Percentiles rank a stretch among this genome's conserved stretches.
Evolutionary conservation across 2,888 invertebrate species (phyloP).

Genomic region (Cosmia trapezina): DNA sequence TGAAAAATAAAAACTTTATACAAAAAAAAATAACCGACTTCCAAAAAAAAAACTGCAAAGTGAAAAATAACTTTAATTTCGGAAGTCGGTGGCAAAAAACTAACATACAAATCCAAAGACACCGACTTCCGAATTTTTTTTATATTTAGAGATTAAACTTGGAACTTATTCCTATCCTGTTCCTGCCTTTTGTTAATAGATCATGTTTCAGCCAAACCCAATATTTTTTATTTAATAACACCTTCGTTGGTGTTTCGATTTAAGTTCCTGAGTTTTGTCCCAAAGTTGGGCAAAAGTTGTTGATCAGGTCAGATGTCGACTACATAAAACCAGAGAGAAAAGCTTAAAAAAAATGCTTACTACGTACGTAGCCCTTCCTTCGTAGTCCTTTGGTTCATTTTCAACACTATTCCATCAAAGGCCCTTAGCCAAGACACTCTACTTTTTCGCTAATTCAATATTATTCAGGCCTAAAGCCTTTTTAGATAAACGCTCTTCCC

Average conservation of each 20-base stretch:
- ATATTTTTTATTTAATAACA: background rate
- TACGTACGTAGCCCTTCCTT: no score
- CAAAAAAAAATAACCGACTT: no score
- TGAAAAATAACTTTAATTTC: no score
- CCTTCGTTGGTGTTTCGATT: background rate
- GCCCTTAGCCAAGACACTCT: background rate
- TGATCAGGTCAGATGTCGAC: no score
- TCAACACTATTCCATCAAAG: background rate
- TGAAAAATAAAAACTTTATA: no score
- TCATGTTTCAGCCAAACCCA: background rate
- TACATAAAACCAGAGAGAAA: background rate
- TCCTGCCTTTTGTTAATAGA: background rate
- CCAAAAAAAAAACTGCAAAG: no score
- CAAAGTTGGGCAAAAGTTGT: background rate
- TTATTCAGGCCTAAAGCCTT: background rate
- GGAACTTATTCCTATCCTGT: no score
- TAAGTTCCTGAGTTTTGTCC: fast-evolving
- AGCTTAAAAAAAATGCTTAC: background rate
- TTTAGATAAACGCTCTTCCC: background rate
- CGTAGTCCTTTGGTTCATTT: background rate
- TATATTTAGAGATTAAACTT: no score
- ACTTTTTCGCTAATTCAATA: background rate
- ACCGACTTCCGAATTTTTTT: no score
- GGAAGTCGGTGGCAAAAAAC: no score
- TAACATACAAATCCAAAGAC: no score